Base-by-base conservation (phyloP, 2,113 vertebrate species). In the Podilymbus podiceps region DNA sequence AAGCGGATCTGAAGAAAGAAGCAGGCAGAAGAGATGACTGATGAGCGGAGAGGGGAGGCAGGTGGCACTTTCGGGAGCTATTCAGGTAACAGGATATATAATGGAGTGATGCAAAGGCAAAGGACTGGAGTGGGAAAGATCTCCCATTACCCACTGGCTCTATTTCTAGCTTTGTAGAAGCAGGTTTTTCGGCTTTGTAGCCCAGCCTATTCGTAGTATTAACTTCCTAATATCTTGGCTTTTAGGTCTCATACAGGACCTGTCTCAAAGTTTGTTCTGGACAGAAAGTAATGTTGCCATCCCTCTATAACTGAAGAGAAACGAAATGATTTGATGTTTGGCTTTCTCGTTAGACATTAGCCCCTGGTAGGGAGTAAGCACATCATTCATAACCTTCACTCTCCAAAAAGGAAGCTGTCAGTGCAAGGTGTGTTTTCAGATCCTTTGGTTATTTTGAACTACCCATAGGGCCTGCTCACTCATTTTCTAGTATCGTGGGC, bases 1-100 rank as follows among this genome's bases (percentile, higher is more conserved):
- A 96, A 94, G 95, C 30, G 2, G 90, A 58, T 77, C 88, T 90
- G 88, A 64, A 62, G 76, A 5, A 14, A 69, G 79, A 46, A 56
- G 88, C 75, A 27, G 84, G 71, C 75, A 69, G 63, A 47, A 46
- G 85, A 44, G 90, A 15, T 88, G 92, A 95, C 4, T 79, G 96
- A 81, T 94, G 92, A 90, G 91, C 91, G 13, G 74, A 62, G 88
- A 60, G 66, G 78, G 82, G 78, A 95, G 91, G 91, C 85, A 75
- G 92, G 88, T 12, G 33, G 71, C 75, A 50, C 95, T 73, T 68
- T 16, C 0, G 83, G 96, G 93, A 96, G 90, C 93, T 76, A 6
- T 96, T 95, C 66, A 73, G 91, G 96, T 95, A 96, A 59, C 81
- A 47, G 93, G 93, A n/a, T 89, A 35, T 59, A 50, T 62, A 91